Conservation (phyloP, 2,888 invertebrate species). For the Thereva nobilitata region DNA sequence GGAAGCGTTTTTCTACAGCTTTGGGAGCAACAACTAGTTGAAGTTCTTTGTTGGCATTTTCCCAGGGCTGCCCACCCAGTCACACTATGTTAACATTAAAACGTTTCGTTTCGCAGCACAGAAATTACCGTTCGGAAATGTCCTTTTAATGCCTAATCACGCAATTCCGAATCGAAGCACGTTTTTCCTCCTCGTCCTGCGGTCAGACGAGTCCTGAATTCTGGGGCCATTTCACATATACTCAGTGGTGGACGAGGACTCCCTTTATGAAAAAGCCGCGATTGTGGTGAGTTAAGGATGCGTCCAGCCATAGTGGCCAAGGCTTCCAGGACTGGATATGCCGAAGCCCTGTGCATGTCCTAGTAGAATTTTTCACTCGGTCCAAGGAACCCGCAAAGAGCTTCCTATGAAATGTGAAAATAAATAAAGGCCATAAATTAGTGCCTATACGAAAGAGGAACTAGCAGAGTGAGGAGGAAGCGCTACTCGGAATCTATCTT, state of each 20-base stretch:
- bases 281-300: constrained; percentile 4
- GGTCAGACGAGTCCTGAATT: no score
- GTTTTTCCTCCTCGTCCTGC: not conserved
- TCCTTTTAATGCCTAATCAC: constrained; percentile 43
- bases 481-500: constrained; percentile 16
- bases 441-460: not conserved
- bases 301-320: constrained; percentile 4
- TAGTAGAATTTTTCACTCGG: constrained; percentile 16
- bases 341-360: constrained; percentile 25
- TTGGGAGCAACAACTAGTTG: constrained; percentile 19
- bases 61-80: not conserved
- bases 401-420: constrained; percentile 33
- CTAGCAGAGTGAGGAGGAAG: not conserved
- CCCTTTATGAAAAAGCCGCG: no score
- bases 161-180: constrained; percentile 34
- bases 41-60: not conserved
- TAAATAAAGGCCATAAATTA: constrained; percentile 33
- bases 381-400: constrained; percentile 17
- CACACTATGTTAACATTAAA: constrained; percentile 8
- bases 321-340: constrained; percentile 16
- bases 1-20: no score
- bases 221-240: not conserved
- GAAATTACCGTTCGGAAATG: constrained; percentile 42
- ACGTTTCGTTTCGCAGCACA: constrained; percentile 25
- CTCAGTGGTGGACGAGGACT: not conserved